Base-by-base conservation (phyloP, 2,888 invertebrate species). In the Diarsia dahlii region DNA sequence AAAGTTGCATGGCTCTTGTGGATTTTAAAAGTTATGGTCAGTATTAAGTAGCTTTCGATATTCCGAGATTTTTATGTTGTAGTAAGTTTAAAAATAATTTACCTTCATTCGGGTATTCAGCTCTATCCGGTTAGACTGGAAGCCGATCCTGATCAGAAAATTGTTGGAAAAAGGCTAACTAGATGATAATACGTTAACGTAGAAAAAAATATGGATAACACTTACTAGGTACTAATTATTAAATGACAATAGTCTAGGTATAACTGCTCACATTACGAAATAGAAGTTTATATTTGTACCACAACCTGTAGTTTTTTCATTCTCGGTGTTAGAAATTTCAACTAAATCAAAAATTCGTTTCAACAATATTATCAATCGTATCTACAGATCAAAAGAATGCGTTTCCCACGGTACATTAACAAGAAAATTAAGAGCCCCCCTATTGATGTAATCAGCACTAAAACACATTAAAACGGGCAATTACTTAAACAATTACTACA, bases 401-500 rank as follows among this genome's bases (percentile, higher is more conserved):
- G 23, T 13, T 85, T 84, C 84, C 71, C 84, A 85, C 86, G 69
- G 46, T 13, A 74, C 10, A 74, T 63, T 71, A 74, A 84, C 79
- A 74, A 58, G 63, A 62, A 74, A 79, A 85, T 83, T 46, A 79
- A 74, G 39, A 67, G 52, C 66, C 72, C 72, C 71, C 20, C 9
- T 45, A 45, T 69, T 73, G 85, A 85, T 85, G 46, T 70, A 73
- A 85, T 85, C 84, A 67, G 62, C 18, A 62, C 66, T 73, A 78
- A 83, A 73, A 78, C 54, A 81, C 75, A 85, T 76, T 73, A 81
- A 78, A 86, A 78, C 63, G 68, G 39, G 56, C 81, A 81, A 86
- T 86, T 86, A 86, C 68, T 76, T 86, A 73, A 78, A 86, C 85
- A 85, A 84, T 85, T 84, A 85, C 81, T 66, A 64, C 74, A 80